Base-by-base conservation (phyloP, 2,888 invertebrate species). In the Rotaria socialis region DNA sequence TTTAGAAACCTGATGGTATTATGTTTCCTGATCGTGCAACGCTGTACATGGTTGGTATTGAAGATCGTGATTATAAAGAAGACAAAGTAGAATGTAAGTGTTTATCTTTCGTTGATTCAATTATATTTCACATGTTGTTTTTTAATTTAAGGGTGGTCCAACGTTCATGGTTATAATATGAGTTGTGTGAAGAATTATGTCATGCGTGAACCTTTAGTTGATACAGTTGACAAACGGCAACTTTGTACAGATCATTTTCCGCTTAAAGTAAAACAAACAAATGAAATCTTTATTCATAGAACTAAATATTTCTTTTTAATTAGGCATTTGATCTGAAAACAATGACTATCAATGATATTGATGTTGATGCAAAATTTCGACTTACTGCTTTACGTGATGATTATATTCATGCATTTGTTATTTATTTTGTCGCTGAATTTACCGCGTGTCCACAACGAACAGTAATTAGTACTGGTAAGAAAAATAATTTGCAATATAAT, bases 131-230 rank as follows among this genome's bases (percentile, higher is more conserved):
- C 67, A 84, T 24, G 27, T 60, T 87, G 14, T 85, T 87, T 50
- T 35, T 35, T 35, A 2, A 67, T 88, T 89, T 41, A 88, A 92
- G 92, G 98, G 85, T 86, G 86, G 87, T 75, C 75, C 90, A 96
- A 96, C 92, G 99, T 99, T 4, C 99, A 99, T 90, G 99, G 99
- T 85, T 99, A 99, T 90, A 96, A 99, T 92, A 99, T 99, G 99
- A 96, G 96, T 89, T 96, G 96, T 89, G 98, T 99, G 90, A 93
- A 97, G 86, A 95, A 97, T 92, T 96, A 98, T 88, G 99, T 98
- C 35, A 96, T 99, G 88, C 95, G 95, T 58, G 99, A 99, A 92
- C 99, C 99, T 0, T 93, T 99, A 4, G 99, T 99, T 0, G 99
- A 99, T 92, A 96, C 97, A 24, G 99, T 99, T 2, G 98, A 99